Evolutionary conservation across 2,113 vertebrate genomes (phyloP), one percentile per base, ranked within the genome.

Genomic region (Chelonoidis abingdonii): DNA sequence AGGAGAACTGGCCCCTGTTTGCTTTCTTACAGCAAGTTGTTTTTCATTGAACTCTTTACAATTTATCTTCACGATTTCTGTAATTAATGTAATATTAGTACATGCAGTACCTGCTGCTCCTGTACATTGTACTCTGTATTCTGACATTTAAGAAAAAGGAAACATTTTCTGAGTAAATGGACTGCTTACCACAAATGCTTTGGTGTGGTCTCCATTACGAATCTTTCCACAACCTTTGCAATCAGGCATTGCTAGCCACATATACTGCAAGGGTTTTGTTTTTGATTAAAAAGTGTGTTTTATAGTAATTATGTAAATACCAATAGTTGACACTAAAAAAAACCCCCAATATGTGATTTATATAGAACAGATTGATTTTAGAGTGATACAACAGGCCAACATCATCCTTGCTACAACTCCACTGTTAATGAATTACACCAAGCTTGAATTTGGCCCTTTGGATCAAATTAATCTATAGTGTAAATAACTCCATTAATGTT

Each of bases 221-320:
- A 0, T 79, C 35, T 57, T 93, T 88, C 41, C 22, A 50, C 0
- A 8, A 17, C 25, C 29, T 90, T 41, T 72, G 44, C 83, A 87
- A 82, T 85, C 12, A 65, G 86, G 31, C 0, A 0, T 16, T 52
- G 59, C 6, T 3, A 84, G 41, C 91, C 80, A 0, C 8, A 75
- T 85, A 50, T 62, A 59, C 13, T 54, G 10, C 2, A 47, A 1
- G 41, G 2, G 10, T 84, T 90, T 92, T 17, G 41, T 65, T 90
- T 90, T 22, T 79, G 27, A 4, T 35, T n/a, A 50, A 83, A 85
- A 14, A 3, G 53, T 1, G 1, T 86, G 29, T 56, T 92, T 1
- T 24, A 94, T 90, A 82, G 5, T 84, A 47, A 76, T 5, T n/a
- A 0, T 57, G 52, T 80, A 7, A 84, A 82, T 14, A 47, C 1